phyloP scores from a whole-genome alignment of 2,888 invertebrate species.

The Apocheima hispidaria region DNA sequence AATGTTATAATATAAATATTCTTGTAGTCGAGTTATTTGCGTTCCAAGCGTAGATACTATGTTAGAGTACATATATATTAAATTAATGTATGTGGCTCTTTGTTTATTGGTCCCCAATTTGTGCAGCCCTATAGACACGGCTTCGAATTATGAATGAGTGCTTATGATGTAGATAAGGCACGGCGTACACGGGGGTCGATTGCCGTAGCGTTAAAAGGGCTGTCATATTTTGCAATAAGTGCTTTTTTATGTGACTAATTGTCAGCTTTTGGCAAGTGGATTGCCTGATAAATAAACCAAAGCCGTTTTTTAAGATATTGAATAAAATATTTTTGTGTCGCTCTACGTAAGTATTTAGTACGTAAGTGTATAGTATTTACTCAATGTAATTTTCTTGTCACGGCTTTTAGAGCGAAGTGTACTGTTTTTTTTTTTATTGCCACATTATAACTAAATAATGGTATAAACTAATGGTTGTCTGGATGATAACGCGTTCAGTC shows the following conservation, averaged over 20 bases:
- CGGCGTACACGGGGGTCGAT: conserved; percentile 37
- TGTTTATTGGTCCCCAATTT: conserved; percentile 40
- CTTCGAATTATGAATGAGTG: conserved; percentile 47
- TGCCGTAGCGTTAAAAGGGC: conserved; percentile 22
- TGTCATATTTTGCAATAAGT: conserved; percentile 27
- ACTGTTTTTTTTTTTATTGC: too few species aligned
- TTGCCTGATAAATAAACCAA: background rate
- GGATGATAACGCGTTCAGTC: too few species aligned
- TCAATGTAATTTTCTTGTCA: too few species aligned
- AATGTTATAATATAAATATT: conserved; percentile 5
- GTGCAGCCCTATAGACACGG: conserved; percentile 51
- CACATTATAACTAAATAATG: too few species aligned
- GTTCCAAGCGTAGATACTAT: background rate
- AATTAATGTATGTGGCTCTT: conserved; percentile 25
- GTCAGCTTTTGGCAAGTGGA: conserved; percentile 1
- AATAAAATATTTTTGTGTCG: too few species aligned
- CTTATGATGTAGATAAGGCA: conserved; percentile 65
- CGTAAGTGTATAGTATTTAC: too few species aligned
- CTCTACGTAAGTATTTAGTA: too few species aligned
- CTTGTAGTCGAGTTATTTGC: background rate
- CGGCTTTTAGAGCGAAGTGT: too few species aligned
- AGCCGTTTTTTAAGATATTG: background rate
- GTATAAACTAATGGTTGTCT: too few species aligned
- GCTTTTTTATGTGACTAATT: conserved; percentile 27
- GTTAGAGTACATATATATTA: background rate